Percentiles rank a stretch among this genome's conserved stretches.
These are phyloP conservation scores for Aulostomus chinensis DNA, from an alignment of 2,797 vertebrate species.

Conservation along the genomic window DNA sequence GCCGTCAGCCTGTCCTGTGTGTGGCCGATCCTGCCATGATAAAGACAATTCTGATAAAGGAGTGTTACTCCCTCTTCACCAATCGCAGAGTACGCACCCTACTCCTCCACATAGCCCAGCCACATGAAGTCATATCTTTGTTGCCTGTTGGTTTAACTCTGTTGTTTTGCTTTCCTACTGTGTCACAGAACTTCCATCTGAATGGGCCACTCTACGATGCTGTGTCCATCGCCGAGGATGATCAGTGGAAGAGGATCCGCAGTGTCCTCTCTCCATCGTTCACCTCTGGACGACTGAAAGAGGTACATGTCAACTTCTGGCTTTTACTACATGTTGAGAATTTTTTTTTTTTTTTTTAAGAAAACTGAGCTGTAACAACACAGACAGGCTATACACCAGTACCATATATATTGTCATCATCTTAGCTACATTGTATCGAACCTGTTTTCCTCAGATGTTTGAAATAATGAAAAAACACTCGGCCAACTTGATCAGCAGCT, in stretches of 20 bases:
- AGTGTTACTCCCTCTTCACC: slow-evolving; percentile 81
- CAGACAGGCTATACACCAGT: too few relatives aligned
- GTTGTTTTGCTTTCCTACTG: background rate
- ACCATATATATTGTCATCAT: background rate
- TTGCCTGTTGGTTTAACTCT: background rate
- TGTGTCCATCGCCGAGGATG: slow-evolving; percentile 65
- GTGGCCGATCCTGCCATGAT: slow-evolving; percentile 75
- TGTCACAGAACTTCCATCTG: slow-evolving; percentile 72
- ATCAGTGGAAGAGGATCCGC: slow-evolving; percentile 83
- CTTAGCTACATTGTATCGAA: background rate
- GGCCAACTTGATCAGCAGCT: slow-evolving; percentile 60
- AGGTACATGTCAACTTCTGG: slow-evolving; percentile 54
- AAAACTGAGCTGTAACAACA: too few relatives aligned
- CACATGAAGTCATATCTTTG: background rate
- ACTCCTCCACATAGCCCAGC: too few relatives aligned
- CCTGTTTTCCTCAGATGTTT: too few relatives aligned
- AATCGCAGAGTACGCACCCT: slow-evolving; percentile 74
- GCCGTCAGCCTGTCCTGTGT: slow-evolving; percentile 77
- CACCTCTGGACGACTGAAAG: slow-evolving; percentile 83
- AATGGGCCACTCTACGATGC: slow-evolving; percentile 71
- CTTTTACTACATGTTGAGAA: background rate
- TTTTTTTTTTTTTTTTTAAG: background rate
- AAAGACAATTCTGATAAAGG: slow-evolving; percentile 82
- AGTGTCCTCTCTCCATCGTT: slow-evolving; percentile 81
- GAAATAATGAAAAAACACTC: slow-evolving; percentile 75